Percentiles rank a stretch among this genome's conserved stretches.
phyloP scores from a whole-genome alignment of 2,797 vertebrate species.

The Poeciliopsis paucimaculata region DNA sequence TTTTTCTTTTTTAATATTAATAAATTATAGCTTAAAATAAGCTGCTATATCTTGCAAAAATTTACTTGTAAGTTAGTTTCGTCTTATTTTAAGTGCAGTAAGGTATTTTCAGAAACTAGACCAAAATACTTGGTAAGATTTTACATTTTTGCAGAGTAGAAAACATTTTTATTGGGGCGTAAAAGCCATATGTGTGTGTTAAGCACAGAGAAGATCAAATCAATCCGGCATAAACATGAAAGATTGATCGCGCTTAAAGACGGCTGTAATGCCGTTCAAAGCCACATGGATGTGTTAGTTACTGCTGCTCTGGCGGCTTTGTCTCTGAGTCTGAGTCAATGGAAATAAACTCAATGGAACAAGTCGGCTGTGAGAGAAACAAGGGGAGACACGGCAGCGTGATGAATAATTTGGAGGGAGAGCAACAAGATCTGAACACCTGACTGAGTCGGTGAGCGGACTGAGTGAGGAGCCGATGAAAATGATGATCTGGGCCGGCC shows the following conservation, averaged over 20 bases:
- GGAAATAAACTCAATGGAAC: slow-evolving; percentile 77
- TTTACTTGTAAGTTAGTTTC: too few species aligned
- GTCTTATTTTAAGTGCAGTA: too few species aligned
- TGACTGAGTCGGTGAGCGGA: slow-evolving; percentile 30
- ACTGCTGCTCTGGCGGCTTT: slow-evolving; percentile 65
- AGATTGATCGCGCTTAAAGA: slow-evolving; percentile 57
- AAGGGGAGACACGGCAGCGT: slow-evolving; percentile 72
- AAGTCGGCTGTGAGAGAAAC: slow-evolving; percentile 74
- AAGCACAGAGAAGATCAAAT: slow-evolving; percentile 31
- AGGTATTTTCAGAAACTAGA: too few species aligned
- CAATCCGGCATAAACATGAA: slow-evolving; percentile 44
- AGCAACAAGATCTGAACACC: slow-evolving; percentile 76
- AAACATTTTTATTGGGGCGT: slow-evolving; percentile 25
- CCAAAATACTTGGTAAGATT: too few species aligned
- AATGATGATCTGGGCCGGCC: too few species aligned
- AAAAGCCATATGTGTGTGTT: slow-evolving; percentile 8
- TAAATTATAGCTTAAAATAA: too few species aligned
- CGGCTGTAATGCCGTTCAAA: slow-evolving; percentile 48
- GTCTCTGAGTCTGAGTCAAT: slow-evolving; percentile 68
- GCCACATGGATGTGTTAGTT: slow-evolving; percentile 51
- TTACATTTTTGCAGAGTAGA: background rate
- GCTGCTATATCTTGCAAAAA: too few species aligned
- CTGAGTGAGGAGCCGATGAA: slow-evolving; percentile 8
- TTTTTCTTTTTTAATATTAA: too few species aligned
- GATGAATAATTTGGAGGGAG: slow-evolving; percentile 78